These are phyloP conservation scores for Formica selysi DNA, from an alignment of 1,140 invertebrate genomes.

Conservation along the genomic window DNA sequence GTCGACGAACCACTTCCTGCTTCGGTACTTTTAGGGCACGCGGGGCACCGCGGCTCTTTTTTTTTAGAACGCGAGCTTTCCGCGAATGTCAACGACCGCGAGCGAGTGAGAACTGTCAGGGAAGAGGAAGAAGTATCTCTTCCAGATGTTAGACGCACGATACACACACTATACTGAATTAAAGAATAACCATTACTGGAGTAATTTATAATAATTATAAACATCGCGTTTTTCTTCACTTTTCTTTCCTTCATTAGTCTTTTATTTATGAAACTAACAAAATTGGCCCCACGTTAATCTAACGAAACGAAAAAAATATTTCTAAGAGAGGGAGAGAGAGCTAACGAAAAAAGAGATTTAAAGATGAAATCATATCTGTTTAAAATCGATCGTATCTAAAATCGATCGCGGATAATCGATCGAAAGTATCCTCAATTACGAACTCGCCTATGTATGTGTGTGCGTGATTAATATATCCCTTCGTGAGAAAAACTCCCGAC, in stretches of 20 bases:
- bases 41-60: background rate
- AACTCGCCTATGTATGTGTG: background rate
- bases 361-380: background rate
- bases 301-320: background rate
- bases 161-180: background rate
- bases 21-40: slow-evolving; percentile 32
- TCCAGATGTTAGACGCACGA: background rate
- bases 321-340: too few species aligned
- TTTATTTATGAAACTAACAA: background rate
- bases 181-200: background rate
- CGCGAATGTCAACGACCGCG: slow-evolving; percentile 19
- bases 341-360: background rate
- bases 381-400: background rate
- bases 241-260: background rate
- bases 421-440: background rate
- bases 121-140: background rate
- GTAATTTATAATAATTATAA: background rate
- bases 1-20: slow-evolving; percentile 38
- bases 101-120: background rate
- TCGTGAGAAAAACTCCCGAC: slow-evolving; percentile 1
- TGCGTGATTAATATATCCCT: background rate
- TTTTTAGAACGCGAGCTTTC: background rate
- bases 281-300: background rate
- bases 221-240: background rate
- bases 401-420: slow-evolving; percentile 4